Conservation (phyloP, 1,140 invertebrate species). For the Andricus grossulariae region DNA sequence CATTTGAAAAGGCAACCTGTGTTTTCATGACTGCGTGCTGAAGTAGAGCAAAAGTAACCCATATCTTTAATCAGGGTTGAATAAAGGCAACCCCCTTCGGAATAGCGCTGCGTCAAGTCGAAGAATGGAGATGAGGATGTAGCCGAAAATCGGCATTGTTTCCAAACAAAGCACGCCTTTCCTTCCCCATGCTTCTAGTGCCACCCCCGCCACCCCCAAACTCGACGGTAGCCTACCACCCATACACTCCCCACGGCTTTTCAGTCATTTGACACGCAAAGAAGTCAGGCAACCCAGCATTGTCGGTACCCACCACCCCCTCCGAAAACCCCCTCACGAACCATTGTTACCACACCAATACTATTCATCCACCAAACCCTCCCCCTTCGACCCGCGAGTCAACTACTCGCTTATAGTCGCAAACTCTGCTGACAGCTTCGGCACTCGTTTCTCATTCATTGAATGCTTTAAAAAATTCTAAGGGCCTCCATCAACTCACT, state of each 20-base stretch:
- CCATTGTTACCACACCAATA: constrained; percentile 73
- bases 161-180: constrained; percentile 76
- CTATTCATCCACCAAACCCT: constrained; percentile 48
- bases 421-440: constrained; percentile 29
- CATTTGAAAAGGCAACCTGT: no score
- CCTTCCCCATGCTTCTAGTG: constrained; percentile 65
- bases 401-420: constrained; percentile 20
- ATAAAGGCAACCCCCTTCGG: constrained; percentile 72
- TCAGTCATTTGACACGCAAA: constrained; percentile 77
- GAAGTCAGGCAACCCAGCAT: constrained; percentile 74
- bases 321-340: constrained; percentile 54
- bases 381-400: constrained; percentile 10
- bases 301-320: constrained; percentile 62
- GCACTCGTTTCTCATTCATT: constrained; percentile 32
- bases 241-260: constrained; percentile 66
- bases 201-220: constrained; percentile 53
- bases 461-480: constrained; percentile 2
- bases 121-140: constrained; percentile 77
- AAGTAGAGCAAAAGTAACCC: constrained; percentile 68
- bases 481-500: not conserved
- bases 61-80: constrained; percentile 73
- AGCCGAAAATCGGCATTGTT: constrained; percentile 77
- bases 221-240: constrained; percentile 47
- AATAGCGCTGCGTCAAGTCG: constrained; percentile 72
- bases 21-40: constrained; percentile 36